Base-by-base conservation (phyloP, 2,797 vertebrate species). In the Chromobotia macracanthus region DNA sequence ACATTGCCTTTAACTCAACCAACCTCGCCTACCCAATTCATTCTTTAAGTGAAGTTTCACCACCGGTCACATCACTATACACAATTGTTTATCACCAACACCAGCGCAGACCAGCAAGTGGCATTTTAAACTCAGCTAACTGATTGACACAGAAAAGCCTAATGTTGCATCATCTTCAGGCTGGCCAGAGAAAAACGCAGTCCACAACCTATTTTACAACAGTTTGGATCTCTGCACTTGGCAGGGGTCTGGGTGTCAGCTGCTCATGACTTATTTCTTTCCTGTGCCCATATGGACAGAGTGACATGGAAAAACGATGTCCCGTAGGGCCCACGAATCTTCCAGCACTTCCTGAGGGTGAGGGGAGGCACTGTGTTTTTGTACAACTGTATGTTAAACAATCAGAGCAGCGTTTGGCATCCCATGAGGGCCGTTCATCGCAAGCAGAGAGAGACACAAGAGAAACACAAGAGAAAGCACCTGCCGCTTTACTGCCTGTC, bases 371-470 rank as follows among this genome's bases (percentile, higher is more conserved):
- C 10, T 67, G 61, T 73, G 80, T 75, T 83, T 84, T 88, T 87
- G 89, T 89, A 89, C 88, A 91, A 92, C 90, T 87, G 89, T 89
- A 92, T 93, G 91, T 93, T 93, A 90, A 94, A 94, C 91, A 94
- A 92, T 93, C 91, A 89, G 90, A 92, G 90, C 87, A 85, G 87
- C 90, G 91, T 92, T 92, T 87, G 88, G 87, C 84, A 73, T 89
- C 91, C 92, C 89, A 0, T 61, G 91, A 91, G 92, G 90, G 48
- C 85, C 83, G 87, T 90, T 75, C 83, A 66, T 90, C 18, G 71
- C n/a, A 35, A 16, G 53, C 58, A 65, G 66, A 66, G 48, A 82
- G 48, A 72, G 8, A 77, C 25, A n/a, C n/a, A n/a, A 44, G 23
- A 44, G n/a, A 75, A 58, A 46, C 67, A 44, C 88, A 82, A 89